Percentiles rank a stretch among this genome's conserved stretches.
Conservation (phyloP, 2,797 vertebrate species). For the Loris lydekkerianus region DNA sequence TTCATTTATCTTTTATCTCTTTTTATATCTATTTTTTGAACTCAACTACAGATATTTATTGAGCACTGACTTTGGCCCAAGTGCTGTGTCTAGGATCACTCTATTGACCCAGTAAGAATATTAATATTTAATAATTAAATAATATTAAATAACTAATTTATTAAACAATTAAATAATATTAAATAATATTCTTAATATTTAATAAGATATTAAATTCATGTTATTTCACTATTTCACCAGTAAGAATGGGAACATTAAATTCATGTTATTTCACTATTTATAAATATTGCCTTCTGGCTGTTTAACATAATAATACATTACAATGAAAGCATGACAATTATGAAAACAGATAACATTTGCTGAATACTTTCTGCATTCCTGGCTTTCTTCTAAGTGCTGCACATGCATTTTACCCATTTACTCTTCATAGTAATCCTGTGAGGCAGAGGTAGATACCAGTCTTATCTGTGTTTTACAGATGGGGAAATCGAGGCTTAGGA, state of each 20-base stretch:
- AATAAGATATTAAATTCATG: no score
- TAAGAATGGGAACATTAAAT: neutral
- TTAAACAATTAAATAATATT: no score
- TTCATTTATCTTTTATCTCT: conserved; percentile 4
- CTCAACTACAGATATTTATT: neutral
- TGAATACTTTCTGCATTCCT: neutral
- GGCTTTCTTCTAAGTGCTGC: neutral
- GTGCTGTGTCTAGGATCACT: neutral
- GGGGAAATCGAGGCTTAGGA: neutral
- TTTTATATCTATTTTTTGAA: neutral
- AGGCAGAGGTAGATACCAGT: neutral
- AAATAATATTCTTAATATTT: no score
- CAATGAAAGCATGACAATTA: neutral
- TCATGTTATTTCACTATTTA: conserved; percentile 12
- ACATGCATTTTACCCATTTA: neutral
- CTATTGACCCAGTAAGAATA: neutral
- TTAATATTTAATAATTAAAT: no score
- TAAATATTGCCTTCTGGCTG: neutral
- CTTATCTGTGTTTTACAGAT: neutral
- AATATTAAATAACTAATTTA: no score
- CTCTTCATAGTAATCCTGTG: neutral
- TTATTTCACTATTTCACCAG: no score
- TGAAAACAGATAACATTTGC: neutral
- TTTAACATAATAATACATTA: conserved; percentile 17
- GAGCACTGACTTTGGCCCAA: neutral